Conservation (phyloP, 2,797 vertebrate species). For the Periophthalmus magnuspinnatus region DNA sequence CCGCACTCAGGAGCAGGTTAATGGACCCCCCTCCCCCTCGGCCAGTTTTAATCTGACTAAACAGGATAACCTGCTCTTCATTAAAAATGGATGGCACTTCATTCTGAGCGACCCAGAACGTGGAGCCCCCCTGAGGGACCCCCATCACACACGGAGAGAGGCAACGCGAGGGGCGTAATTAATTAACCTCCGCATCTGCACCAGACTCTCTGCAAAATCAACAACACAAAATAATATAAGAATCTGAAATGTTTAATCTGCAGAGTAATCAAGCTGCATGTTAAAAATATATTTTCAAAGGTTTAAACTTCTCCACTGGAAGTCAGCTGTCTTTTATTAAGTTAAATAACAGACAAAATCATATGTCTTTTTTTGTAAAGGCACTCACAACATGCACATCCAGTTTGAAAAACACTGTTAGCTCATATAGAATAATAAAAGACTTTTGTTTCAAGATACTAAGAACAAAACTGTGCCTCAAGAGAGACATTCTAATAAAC, state of each 20-base stretch:
- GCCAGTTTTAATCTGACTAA: conserved; percentile 76
- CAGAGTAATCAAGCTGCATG: background rate
- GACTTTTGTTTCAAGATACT: too few species aligned
- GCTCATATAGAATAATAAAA: background rate
- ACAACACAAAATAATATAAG: background rate
- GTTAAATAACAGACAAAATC: too few species aligned
- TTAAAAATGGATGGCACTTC: conserved; percentile 76
- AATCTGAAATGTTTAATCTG: background rate
- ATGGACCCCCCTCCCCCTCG: conserved; percentile 51
- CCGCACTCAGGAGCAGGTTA: conserved; percentile 69
- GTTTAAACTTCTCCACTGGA: too few species aligned
- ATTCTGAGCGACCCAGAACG: conserved; percentile 65
- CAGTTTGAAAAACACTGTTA: background rate
- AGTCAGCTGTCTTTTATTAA: too few species aligned
- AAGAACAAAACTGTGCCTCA: background rate
- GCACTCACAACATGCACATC: background rate
- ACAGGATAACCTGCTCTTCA: conserved; percentile 77
- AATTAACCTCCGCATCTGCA: conserved; percentile 61
- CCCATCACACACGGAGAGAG: conserved; percentile 41
- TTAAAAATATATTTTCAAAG: background rate
- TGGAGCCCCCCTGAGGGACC: conserved; percentile 55
- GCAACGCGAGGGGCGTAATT: conserved; percentile 77
- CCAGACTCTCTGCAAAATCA: background rate
- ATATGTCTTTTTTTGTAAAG: too few species aligned
- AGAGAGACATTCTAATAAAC: background rate